Evolutionary conservation across 2,113 vertebrate genomes (phyloP).

Genomic region (Promerops cafer): DNA sequence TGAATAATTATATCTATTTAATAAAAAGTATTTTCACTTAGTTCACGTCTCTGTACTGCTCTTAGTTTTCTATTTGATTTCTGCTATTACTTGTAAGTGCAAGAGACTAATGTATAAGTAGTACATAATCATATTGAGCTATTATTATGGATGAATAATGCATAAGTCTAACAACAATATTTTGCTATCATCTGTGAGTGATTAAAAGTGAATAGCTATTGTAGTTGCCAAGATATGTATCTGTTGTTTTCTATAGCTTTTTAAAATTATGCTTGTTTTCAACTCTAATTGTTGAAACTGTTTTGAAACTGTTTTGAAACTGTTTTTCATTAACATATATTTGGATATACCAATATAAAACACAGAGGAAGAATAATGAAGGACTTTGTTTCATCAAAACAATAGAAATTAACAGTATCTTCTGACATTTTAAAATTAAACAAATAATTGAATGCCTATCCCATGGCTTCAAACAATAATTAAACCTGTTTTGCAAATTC

Average conservation of each 20-base stretch:
- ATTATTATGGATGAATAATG: constrained; percentile 1
- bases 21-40: not conserved
- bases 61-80: not conserved
- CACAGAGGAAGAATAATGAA: not conserved
- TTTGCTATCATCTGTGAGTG: not conserved
- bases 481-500: not conserved
- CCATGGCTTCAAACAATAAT: not conserved
- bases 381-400: not conserved
- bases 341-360: not conserved
- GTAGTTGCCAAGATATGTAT: not conserved
- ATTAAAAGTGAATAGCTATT: constrained; percentile 1
- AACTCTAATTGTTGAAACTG: not conserved
- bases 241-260: not conserved
- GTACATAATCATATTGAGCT: not conserved
- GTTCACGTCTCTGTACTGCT: not conserved
- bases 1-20: not conserved
- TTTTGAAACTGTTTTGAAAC: not conserved
- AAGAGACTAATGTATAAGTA: not conserved
- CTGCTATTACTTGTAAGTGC: not conserved
- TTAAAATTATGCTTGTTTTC: not conserved
- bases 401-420: not conserved
- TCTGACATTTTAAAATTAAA: not conserved
- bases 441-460: not conserved
- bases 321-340: not conserved
- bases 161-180: not conserved